phyloP scores from a whole-genome alignment of 2,797 vertebrate species.

The Spizella passerina region DNA sequence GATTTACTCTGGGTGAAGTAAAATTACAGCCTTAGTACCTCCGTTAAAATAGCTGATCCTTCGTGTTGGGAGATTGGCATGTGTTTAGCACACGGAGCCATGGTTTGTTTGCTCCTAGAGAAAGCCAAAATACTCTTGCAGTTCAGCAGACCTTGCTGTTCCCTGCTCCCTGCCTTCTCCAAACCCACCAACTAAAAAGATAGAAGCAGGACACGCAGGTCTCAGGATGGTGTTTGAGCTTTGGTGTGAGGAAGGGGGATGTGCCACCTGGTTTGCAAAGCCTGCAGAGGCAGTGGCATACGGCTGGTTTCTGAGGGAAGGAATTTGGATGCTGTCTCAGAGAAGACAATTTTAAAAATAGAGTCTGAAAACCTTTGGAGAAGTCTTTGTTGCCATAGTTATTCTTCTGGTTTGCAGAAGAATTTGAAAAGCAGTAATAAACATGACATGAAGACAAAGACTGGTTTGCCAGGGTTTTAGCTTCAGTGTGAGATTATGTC shows the following conservation, averaged over 20 bases:
- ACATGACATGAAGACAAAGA: constrained; percentile 6
- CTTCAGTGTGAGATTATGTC: neutral
- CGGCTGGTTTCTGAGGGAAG: neutral
- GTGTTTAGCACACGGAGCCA: neutral
- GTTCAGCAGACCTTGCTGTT: neutral
- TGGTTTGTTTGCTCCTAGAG: neutral
- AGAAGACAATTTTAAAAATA: constrained; percentile 43
- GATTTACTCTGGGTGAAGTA: neutral
- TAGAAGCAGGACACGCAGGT: neutral
- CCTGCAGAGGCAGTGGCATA: neutral
- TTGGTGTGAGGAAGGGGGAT: neutral
- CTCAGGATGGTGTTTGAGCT: neutral
- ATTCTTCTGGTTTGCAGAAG: constrained; percentile 36
- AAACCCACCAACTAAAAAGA: neutral
- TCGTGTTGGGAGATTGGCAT: neutral
- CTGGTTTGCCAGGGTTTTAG: neutral
- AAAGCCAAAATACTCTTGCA: neutral
- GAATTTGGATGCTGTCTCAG: constrained; percentile 7
- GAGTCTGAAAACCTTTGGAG: constrained; percentile 23
- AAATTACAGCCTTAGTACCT: neutral
- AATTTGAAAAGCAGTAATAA: constrained; percentile 44
- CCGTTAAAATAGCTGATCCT: neutral
- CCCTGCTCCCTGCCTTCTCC: neutral
- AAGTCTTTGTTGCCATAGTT: constrained; percentile 72
- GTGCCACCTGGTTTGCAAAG: neutral